These are phyloP conservation scores for Salvator merianae DNA, from an alignment of 2,113 vertebrate genomes.

Conservation along the genomic window DNA sequence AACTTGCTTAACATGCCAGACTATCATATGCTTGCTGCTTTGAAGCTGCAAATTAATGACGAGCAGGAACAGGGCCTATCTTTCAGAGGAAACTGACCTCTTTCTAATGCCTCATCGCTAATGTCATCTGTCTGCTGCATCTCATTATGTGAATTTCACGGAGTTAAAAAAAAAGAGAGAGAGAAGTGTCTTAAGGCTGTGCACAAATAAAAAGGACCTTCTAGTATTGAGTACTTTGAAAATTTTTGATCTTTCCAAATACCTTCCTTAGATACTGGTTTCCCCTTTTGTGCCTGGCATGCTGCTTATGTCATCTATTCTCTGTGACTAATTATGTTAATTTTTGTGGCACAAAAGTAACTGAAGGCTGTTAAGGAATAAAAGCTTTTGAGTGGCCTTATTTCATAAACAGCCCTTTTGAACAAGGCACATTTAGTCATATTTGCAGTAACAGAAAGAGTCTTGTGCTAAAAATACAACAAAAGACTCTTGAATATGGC, in stretches of 20 bases:
- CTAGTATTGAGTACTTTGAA: constrained; percentile 94
- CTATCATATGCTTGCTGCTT: constrained; percentile 92
- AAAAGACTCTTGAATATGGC: constrained; percentile 84
- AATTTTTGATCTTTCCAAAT: constrained; percentile 95
- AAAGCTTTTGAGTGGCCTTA: constrained; percentile 83
- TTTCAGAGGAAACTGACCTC: constrained; percentile 95
- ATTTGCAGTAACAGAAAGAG: constrained; percentile 88
- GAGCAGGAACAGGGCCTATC: constrained; percentile 92
- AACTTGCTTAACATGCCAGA: constrained; percentile 91
- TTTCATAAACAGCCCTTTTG: constrained; percentile 88
- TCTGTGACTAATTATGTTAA: constrained; percentile 91
- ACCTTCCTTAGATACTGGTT: constrained; percentile 89
- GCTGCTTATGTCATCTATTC: constrained; percentile 85
- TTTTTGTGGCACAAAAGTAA: constrained; percentile 89
- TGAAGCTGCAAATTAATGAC: constrained; percentile 98
- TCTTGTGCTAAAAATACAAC: constrained; percentile 90
- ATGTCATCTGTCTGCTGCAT: constrained; percentile 97
- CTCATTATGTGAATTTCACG: constrained; percentile 97
- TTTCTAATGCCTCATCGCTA: constrained; percentile 94
- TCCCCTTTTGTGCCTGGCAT: constrained; percentile 80
- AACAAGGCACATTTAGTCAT: constrained; percentile 85
- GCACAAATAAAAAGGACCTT: constrained; percentile 98
- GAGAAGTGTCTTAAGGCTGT: constrained; percentile 94
- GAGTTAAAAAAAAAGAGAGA: constrained; percentile 71
- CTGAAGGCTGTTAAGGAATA: constrained; percentile 85